These are phyloP conservation scores for Puntigrus tetrazona DNA, from an alignment of 2,113 vertebrate genomes.

Conservation along the genomic window DNA sequence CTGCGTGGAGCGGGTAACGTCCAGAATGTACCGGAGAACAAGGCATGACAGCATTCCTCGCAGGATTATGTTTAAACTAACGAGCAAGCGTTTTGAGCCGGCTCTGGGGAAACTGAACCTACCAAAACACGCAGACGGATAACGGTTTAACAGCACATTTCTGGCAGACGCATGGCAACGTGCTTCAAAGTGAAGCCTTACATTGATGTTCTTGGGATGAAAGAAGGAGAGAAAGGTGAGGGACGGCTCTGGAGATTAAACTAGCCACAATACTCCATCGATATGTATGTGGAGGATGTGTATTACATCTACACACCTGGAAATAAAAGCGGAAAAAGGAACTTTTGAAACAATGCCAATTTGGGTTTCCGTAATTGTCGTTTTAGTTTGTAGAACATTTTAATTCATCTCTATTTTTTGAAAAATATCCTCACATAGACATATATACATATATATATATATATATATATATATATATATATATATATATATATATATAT, in stretches of 20 bases:
- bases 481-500: no score
- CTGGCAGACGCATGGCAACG: conserved; percentile 27
- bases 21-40: conserved; percentile 57
- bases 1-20: conserved; percentile 22
- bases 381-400: background rate
- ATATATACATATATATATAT: no score
- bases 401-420: no score
- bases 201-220: conserved; percentile 44
- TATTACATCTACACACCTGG: background rate
- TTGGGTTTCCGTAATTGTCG: background rate
- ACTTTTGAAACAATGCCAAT: background rate
- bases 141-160: conserved; percentile 44
- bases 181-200: conserved; percentile 43
- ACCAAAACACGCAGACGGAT: conserved; percentile 48
- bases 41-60: conserved; percentile 62
- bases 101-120: conserved; percentile 45
- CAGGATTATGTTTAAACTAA: conserved; percentile 47
- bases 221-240: conserved; percentile 40
- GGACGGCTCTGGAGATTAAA: conserved; percentile 30
- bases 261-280: conserved; percentile 35
- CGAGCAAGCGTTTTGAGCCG: conserved; percentile 42
- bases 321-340: background rate
- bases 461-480: no score
- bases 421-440: no score
- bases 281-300: conserved; percentile 37